Percentiles rank a stretch among this genome's conserved stretches.
Evolutionary conservation across 2,888 invertebrate species (phyloP).

Genomic region (Synergus itoensis): DNA sequence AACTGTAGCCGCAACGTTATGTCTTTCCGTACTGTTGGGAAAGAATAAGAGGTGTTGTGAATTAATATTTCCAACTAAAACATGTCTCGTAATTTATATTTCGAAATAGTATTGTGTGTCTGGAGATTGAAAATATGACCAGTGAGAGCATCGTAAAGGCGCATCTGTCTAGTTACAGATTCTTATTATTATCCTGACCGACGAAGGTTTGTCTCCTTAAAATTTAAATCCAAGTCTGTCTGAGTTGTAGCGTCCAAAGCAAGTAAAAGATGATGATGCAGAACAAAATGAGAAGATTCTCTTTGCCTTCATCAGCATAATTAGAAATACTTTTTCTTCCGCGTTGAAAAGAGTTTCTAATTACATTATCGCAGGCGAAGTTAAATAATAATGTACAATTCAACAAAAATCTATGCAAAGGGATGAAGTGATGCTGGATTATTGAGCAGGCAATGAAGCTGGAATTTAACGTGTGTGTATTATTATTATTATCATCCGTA

Average conservation of each 20-base stretch:
- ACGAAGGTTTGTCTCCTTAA: slow-evolving; percentile 17
- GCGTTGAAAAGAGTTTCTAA: slow-evolving; percentile 17
- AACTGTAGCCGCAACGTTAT: slow-evolving; percentile 96
- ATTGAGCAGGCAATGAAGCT: slow-evolving; percentile 26
- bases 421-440: slow-evolving; percentile 6
- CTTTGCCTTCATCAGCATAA: slow-evolving; percentile 5
- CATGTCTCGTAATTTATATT: background rate
- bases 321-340: slow-evolving; percentile 6
- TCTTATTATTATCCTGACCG: slow-evolving; percentile 27
- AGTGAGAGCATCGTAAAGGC: slow-evolving; percentile 19
- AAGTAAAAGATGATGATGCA: slow-evolving; percentile 20
- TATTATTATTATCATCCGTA: background rate
- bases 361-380: background rate
- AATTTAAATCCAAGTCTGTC: slow-evolving; percentile 6
- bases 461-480: background rate
- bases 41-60: slow-evolving; percentile 78
- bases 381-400: background rate
- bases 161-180: background rate
- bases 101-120: background rate
- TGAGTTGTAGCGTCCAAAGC: slow-evolving; percentile 29
- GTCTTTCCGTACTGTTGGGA: slow-evolving; percentile 95
- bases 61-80: slow-evolving; percentile 41
- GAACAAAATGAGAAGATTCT: slow-evolving; percentile 9
- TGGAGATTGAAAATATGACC: background rate
- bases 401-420: slow-evolving; percentile 7